Evolutionary conservation across 2,113 vertebrate genomes (phyloP).

Genomic region (Budorcas taxicolor): DNA sequence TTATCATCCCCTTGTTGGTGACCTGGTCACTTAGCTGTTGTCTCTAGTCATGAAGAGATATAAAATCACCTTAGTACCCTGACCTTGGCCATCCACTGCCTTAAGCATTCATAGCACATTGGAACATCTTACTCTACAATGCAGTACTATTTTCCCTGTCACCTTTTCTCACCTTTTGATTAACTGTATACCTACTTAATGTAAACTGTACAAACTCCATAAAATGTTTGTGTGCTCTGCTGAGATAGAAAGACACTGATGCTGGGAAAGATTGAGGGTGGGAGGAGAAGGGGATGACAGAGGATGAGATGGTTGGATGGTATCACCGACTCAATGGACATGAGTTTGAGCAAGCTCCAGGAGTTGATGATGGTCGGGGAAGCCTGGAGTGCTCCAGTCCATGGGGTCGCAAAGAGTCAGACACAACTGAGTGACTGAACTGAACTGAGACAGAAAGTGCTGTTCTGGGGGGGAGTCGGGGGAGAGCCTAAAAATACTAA

Average conservation of each 20-base stretch:
- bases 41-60: slow-evolving; percentile 62
- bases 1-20: slow-evolving; percentile 40
- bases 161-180: slow-evolving; percentile 36
- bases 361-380: not conserved
- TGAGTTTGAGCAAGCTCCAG: not conserved
- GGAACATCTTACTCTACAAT: slow-evolving; percentile 48
- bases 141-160: slow-evolving; percentile 41
- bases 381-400: not conserved
- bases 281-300: not conserved
- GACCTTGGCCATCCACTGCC: slow-evolving; percentile 59
- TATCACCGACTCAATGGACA: not conserved
- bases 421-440: not conserved
- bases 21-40: not conserved
- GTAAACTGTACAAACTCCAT: slow-evolving; percentile 45
- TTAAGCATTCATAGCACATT: slow-evolving; percentile 60
- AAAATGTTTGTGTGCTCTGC: slow-evolving; percentile 8
- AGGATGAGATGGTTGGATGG: not conserved
- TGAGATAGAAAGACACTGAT: not conserved
- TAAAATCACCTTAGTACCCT: slow-evolving; percentile 56
- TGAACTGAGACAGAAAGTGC: not conserved
- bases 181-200: slow-evolving; percentile 28
- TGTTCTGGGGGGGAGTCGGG: accelerated
- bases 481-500: not conserved
- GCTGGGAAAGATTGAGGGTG: not conserved
- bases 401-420: not conserved